phyloP scores from a whole-genome alignment of 1,140 invertebrate species.

The Oryzaephilus surinamensis region DNA sequence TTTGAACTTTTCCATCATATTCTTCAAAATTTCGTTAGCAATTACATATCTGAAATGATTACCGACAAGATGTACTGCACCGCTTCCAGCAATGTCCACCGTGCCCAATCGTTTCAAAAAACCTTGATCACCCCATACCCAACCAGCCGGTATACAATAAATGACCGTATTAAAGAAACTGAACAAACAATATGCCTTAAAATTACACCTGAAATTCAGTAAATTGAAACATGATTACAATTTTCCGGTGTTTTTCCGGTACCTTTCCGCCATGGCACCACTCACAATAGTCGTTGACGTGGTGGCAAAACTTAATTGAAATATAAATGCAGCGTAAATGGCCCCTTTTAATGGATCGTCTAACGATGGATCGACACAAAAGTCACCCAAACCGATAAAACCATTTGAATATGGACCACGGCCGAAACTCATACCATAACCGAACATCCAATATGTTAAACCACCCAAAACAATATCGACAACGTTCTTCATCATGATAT shows the following conservation, averaged over 20 bases:
- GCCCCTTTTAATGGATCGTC: conserved; percentile 63
- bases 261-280: conserved; percentile 84
- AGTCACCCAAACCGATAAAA: conserved; percentile 63
- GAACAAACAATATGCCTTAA: conserved; percentile 83
- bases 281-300: conserved; percentile 86
- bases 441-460: conserved; percentile 89
- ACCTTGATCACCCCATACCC: conserved; percentile 81
- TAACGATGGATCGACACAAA: conserved; percentile 55
- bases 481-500: conserved; percentile 96
- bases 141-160: conserved; percentile 89
- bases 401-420: conserved; percentile 55
- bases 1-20: too few species aligned
- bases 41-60: too few species aligned
- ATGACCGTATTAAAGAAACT: conserved; percentile 82
- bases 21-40: too few species aligned
- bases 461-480: conserved; percentile 88
- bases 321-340: conserved; percentile 72
- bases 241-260: conserved; percentile 15
- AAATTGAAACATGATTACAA: conserved; percentile 3
- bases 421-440: conserved; percentile 86
- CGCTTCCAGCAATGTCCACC: conserved; percentile 85
- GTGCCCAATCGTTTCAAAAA: conserved; percentile 71
- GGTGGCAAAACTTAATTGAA: conserved; percentile 82
- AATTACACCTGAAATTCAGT: conserved; percentile 58
- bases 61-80: conserved; percentile 84